These are phyloP conservation scores for Aricia agestis DNA, from an alignment of 1,140 invertebrate species.

Conservation along the genomic window DNA sequence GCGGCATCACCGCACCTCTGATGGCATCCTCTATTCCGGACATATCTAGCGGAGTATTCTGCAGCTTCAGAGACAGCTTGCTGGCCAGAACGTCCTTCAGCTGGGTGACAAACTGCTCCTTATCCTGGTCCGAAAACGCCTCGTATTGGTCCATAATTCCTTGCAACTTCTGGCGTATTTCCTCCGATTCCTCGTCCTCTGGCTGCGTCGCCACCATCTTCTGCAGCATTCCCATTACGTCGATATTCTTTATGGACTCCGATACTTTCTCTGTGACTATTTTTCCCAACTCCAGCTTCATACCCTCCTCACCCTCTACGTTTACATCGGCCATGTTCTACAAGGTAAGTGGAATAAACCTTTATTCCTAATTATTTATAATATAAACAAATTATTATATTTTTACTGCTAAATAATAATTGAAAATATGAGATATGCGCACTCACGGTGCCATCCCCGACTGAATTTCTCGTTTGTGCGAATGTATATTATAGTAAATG, in stretches of 20 bases:
- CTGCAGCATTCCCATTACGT: constrained; percentile 40
- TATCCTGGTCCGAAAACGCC: constrained; percentile 53
- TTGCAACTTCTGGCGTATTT: constrained; percentile 49
- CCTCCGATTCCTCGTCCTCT: constrained; percentile 41
- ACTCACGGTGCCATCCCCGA: no score
- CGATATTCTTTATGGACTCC: constrained; percentile 49
- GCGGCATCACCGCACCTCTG: constrained; percentile 37
- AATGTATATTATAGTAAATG: neutral
- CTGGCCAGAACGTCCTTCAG: constrained; percentile 45
- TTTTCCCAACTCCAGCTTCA: constrained; percentile 37
- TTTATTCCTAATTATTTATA: no score
- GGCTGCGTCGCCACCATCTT: constrained; percentile 40
- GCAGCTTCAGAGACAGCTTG: constrained; percentile 43
- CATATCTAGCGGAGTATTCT: constrained; percentile 45
- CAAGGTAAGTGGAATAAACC: neutral
- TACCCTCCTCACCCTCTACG: neutral
- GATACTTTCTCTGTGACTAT: constrained; percentile 46
- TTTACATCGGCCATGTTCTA: constrained; percentile 44
- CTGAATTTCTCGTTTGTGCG: neutral
- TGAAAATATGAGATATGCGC: no score
- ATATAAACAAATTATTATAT: no score
- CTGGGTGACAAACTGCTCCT: constrained; percentile 46
- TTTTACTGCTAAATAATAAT: no score
- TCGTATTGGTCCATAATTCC: constrained; percentile 54
- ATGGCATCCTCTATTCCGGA: constrained; percentile 47